Evolutionary conservation across 2,113 vertebrate species (phyloP).

Genomic region (Corythoichthys intestinalis): DNA sequence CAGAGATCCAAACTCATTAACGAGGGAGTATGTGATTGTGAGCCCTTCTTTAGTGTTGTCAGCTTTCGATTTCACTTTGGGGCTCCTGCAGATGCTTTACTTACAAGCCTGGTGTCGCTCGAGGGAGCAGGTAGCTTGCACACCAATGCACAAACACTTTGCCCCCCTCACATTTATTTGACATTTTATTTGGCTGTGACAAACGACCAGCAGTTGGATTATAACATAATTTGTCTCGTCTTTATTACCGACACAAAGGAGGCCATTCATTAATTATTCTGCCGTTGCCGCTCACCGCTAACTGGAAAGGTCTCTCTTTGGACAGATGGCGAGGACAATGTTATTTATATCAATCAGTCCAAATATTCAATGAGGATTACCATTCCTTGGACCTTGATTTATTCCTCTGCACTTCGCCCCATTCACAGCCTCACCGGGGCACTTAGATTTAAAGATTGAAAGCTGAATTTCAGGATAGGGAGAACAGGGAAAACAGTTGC

Average conservation of each 20-base stretch:
- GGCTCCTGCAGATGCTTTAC: slow-evolving; percentile 44
- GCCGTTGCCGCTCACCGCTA: slow-evolving; percentile 97
- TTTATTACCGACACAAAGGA: slow-evolving; percentile 99
- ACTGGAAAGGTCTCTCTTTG: slow-evolving; percentile 99
- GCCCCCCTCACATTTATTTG: slow-evolving; percentile 98
- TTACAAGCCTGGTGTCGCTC: slow-evolving; percentile 67
- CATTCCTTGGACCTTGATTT: slow-evolving; percentile 99
- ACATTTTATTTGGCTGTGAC: slow-evolving; percentile 99
- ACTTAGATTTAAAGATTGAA: slow-evolving; percentile 5
- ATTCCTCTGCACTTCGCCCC: slow-evolving; percentile 83
- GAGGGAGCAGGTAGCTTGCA: slow-evolving; percentile 92
- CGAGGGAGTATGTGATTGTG: slow-evolving; percentile 26
- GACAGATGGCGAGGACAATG: slow-evolving; percentile 99
- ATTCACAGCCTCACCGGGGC: slow-evolving; percentile 38
- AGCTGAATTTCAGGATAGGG: neutral
- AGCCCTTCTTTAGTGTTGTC: slow-evolving; percentile 53
- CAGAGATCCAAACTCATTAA: slow-evolving; percentile 12
- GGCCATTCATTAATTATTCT: slow-evolving; percentile 99
- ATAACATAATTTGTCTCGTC: slow-evolving; percentile 99
- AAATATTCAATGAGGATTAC: slow-evolving; percentile 99
- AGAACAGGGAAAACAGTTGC: neutral
- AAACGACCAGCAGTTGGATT: slow-evolving; percentile 99
- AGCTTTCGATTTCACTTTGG: slow-evolving; percentile 22
- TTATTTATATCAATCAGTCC: slow-evolving; percentile 99
- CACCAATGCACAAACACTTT: slow-evolving; percentile 97